Evolutionary conservation across 2,113 vertebrate species (phyloP).

Genomic region (Glaucidium brasilianum): DNA sequence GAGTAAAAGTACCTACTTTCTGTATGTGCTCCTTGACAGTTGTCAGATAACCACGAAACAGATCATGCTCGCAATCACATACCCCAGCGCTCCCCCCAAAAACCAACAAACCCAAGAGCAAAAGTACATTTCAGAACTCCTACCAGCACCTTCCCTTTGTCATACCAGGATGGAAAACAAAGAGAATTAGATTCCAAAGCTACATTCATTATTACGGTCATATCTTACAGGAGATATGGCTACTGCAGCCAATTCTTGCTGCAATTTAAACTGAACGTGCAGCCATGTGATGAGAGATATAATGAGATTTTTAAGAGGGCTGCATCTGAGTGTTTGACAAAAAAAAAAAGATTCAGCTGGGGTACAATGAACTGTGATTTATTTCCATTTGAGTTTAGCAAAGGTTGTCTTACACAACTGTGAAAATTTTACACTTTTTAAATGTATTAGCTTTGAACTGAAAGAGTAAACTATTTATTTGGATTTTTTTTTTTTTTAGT

Average conservation of each 20-base stretch:
- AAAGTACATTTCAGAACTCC: background rate
- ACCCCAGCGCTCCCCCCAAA: background rate
- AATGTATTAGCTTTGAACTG: slow-evolving; percentile 59
- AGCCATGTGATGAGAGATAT: slow-evolving; percentile 53
- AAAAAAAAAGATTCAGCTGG: slow-evolving; percentile 2
- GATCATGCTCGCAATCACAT: background rate
- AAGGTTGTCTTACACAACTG: slow-evolving; percentile 61
- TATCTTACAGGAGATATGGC: background rate
- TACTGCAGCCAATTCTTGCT: slow-evolving; percentile 4
- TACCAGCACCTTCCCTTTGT: background rate
- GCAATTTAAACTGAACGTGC: slow-evolving; percentile 39
- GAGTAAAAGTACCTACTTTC: background rate
- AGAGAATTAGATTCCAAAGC: slow-evolving; percentile 1
- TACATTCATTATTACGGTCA: slow-evolving; percentile 1
- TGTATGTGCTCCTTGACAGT: background rate
- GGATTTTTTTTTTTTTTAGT: background rate
- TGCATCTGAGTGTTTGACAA: slow-evolving; percentile 30
- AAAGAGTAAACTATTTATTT: slow-evolving; percentile 56
- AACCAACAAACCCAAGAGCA: background rate
- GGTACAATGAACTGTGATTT: slow-evolving; percentile 45
- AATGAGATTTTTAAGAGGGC: slow-evolving; percentile 56
- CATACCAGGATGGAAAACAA: background rate
- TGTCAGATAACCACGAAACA: background rate
- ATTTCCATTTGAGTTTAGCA: slow-evolving; percentile 55
- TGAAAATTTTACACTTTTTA: slow-evolving; percentile 65